phyloP scores from a whole-genome alignment of 2,888 invertebrate species.

The Melanotus villosus region DNA sequence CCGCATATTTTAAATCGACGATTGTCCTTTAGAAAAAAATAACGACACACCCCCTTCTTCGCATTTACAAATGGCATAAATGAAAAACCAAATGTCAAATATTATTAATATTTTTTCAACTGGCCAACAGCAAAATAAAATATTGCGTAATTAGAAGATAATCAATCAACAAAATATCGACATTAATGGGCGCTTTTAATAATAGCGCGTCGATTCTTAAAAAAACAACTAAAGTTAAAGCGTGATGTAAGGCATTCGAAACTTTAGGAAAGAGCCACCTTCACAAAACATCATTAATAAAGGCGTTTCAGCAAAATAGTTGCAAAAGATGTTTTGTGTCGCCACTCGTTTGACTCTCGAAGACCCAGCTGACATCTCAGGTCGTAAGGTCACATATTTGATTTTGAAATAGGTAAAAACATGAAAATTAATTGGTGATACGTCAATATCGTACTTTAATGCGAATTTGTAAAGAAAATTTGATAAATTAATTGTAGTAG shows the following conservation, averaged over 20 bases:
- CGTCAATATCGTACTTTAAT: conserved; percentile 11
- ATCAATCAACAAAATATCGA: conserved; percentile 22
- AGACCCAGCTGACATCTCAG: conserved; percentile 38
- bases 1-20: too few relatives aligned
- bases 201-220: not conserved
- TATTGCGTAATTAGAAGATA: conserved; percentile 13
- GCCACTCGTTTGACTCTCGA: conserved; percentile 34
- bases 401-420: conserved; percentile 43
- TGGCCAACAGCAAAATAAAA: not conserved
- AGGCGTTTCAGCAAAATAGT: conserved; percentile 35
- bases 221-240: not conserved
- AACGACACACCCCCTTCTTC: not conserved
- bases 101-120: conserved; percentile 6
- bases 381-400: conserved; percentile 43
- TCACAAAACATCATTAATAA: conserved; percentile 31
- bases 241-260: not conserved
- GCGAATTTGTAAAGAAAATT: not conserved
- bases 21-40: too few relatives aligned
- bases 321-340: conserved; percentile 39
- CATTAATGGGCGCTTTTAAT: conserved; percentile 8
- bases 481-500: not conserved
- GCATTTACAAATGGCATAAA: too few relatives aligned
- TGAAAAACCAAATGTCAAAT: conserved; percentile 5
- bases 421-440: conserved; percentile 30
- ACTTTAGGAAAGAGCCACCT: conserved; percentile 8